A percentile compares a stretch with the other conserved stretches of the same genome.
phyloP scores from a whole-genome alignment of 2,797 vertebrate species.

The Sebastes hubbsi region DNA sequence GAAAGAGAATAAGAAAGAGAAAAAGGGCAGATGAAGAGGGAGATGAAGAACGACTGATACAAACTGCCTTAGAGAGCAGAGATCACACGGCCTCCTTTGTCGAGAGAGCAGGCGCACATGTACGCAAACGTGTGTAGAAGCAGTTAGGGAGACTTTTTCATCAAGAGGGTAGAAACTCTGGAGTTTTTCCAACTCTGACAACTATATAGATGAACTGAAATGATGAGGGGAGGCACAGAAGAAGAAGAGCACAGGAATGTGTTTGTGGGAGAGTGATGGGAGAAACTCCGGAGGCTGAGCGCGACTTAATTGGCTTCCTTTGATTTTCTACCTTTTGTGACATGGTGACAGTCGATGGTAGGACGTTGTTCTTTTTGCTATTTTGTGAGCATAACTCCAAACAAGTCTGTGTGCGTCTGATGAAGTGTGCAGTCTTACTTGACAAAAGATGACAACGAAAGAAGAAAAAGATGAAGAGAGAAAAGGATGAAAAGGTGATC shows the following conservation, averaged over 20 bases:
- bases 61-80: constrained; percentile 2
- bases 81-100: constrained; percentile 20
- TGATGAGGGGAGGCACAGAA: neutral
- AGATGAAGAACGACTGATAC: constrained; percentile 14
- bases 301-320: constrained; percentile 46
- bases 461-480: neutral
- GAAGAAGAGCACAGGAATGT: neutral
- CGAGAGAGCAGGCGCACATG: neutral
- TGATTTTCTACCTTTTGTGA: constrained; percentile 30
- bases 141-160: constrained; percentile 12
- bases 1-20: neutral
- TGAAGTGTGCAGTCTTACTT: neutral
- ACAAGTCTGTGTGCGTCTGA: neutral
- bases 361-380: neutral
- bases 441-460: constrained; percentile 18
- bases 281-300: constrained; percentile 9
- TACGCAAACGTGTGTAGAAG: neutral
- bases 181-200: constrained; percentile 20
- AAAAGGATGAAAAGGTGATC: neutral
- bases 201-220: constrained; percentile 24
- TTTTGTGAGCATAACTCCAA: constrained; percentile 12
- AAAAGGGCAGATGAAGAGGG: neutral
- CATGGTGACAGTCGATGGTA: constrained; percentile 26
- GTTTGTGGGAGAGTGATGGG: constrained; percentile 15
- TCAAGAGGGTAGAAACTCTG: neutral